These are phyloP conservation scores for Erethizon dorsatum DNA, from an alignment of 2,797 vertebrate genomes.

Conservation along the genomic window DNA sequence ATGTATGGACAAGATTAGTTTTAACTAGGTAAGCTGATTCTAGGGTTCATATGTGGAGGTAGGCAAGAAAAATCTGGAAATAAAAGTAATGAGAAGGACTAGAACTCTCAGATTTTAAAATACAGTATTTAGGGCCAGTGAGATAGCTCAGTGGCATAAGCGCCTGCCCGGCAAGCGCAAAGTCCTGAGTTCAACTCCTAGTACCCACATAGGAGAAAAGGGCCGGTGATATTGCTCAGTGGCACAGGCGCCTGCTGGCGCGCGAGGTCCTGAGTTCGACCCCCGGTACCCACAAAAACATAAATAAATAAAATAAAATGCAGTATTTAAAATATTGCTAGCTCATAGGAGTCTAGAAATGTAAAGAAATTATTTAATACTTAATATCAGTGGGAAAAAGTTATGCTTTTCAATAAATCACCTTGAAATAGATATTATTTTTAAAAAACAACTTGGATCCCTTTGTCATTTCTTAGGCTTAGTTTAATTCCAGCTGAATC, in stretches of 20 bases:
- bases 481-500: not conserved
- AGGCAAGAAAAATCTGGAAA: not conserved
- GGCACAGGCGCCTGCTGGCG: too few relatives aligned
- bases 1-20: not conserved
- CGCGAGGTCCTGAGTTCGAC: too few relatives aligned
- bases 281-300: too few relatives aligned
- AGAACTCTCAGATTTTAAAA: not conserved
- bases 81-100: not conserved
- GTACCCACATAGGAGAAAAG: too few relatives aligned
- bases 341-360: not conserved
- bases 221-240: too few relatives aligned
- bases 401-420: not conserved
- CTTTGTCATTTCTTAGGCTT: not conserved
- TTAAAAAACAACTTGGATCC: not conserved
- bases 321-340: not conserved
- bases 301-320: not conserved
- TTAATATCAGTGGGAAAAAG: not conserved
- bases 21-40: not conserved
- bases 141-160: too few relatives aligned
- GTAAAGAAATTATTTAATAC: not conserved
- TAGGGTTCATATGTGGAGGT: slow-evolving; percentile 30
- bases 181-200: too few relatives aligned
- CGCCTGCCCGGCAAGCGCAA: too few relatives aligned
- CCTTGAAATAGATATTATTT: not conserved
- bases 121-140: too few relatives aligned